These are phyloP conservation scores for Opisthocomus hoazin DNA, from an alignment of 2,113 vertebrate genomes.

Conservation along the genomic window DNA sequence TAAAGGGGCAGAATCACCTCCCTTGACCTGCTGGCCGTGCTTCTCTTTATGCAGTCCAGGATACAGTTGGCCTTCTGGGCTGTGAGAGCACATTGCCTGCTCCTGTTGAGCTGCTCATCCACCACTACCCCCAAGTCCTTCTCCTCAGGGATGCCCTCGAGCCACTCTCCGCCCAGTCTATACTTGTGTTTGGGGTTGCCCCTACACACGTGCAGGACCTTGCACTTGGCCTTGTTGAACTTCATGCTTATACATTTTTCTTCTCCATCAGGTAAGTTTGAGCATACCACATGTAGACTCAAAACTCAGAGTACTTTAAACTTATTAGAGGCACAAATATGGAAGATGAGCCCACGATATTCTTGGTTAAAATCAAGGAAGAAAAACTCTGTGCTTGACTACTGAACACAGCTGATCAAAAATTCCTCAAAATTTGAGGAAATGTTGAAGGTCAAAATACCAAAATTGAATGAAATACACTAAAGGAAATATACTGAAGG, in stretches of 20 bases:
- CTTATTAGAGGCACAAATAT: background rate
- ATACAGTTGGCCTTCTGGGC: too few species aligned
- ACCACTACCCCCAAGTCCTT: too few species aligned
- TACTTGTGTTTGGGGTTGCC: too few species aligned
- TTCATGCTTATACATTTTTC: background rate
- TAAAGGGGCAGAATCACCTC: too few species aligned
- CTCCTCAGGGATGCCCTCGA: too few species aligned
- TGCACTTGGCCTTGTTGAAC: too few species aligned
- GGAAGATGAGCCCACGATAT: background rate
- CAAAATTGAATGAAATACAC: background rate
- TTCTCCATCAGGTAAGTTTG: background rate
- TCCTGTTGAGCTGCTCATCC: too few species aligned
- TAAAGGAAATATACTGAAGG: background rate
- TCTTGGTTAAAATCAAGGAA: background rate
- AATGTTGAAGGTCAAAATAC: background rate
- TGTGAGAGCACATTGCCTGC: too few species aligned
- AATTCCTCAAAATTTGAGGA: background rate
- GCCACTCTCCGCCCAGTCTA: too few species aligned
- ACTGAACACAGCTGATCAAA: background rate
- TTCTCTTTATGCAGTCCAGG: too few species aligned
- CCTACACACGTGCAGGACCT: too few species aligned
- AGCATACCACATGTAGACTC: fast-evolving
- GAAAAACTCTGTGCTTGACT: background rate
- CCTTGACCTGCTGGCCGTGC: too few species aligned
- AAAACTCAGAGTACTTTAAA: background rate